Evolutionary conservation across 2,797 vertebrate genomes (phyloP).

Genomic region (Malurus leucopterus): DNA sequence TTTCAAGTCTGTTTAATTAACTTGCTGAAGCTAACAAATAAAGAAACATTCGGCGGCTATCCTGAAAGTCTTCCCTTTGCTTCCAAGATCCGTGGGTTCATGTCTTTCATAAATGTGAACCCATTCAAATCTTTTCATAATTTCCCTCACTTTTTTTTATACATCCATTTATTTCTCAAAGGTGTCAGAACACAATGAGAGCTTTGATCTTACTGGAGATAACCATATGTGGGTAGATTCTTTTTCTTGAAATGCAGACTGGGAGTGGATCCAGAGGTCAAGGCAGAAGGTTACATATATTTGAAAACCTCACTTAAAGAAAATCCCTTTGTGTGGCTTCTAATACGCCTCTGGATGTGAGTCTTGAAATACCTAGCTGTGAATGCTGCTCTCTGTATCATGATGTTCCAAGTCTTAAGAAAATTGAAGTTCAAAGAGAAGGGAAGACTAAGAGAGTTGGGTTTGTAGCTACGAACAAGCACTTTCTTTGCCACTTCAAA

Average conservation of each 20-base stretch:
- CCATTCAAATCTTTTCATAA: constrained; percentile 28
- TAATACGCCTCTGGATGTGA: constrained; percentile 6
- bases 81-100: background rate
- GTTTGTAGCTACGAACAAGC: constrained; percentile 5
- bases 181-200: constrained; percentile 5
- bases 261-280: constrained; percentile 20
- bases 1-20: constrained; percentile 53
- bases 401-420: background rate
- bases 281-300: constrained; percentile 28
- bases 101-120: constrained; percentile 21
- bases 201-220: constrained; percentile 31
- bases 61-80: background rate
- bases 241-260: constrained; percentile 38
- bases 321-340: constrained; percentile 15
- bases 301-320: constrained; percentile 22
- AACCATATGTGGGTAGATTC: constrained; percentile 3
- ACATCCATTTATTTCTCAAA: background rate
- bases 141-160: background rate
- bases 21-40: constrained; percentile 30
- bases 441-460: background rate
- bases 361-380: background rate
- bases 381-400: background rate
- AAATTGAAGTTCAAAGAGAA: constrained; percentile 33
- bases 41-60: background rate
- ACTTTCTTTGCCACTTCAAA: constrained; percentile 32